These are phyloP conservation scores for Herpetotheres cachinnans DNA, from an alignment of 2,113 vertebrate species.

Conservation along the genomic window DNA sequence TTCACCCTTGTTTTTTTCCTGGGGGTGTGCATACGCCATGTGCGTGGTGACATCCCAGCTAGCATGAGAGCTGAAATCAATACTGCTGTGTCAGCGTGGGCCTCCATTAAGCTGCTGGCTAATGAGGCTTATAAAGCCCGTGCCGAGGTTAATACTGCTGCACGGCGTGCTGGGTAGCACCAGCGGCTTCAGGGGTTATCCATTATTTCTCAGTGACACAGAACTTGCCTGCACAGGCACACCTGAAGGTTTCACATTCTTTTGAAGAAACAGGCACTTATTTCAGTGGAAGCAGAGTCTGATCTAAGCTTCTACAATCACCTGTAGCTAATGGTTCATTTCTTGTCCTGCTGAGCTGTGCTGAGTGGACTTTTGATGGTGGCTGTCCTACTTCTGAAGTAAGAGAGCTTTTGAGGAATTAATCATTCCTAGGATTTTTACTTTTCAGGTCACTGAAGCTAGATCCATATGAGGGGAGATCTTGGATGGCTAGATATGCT, in stretches of 20 bases:
- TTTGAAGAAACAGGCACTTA: not conserved
- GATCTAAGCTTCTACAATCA: not conserved
- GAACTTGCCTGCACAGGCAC: not conserved
- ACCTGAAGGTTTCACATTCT: not conserved
- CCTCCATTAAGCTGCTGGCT: not conserved
- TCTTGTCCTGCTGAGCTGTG: not conserved
- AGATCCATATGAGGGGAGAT: not conserved
- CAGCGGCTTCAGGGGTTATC: not conserved
- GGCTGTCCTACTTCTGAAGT: not conserved
- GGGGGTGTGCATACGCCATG: accelerated
- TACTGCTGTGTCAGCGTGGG: not conserved
- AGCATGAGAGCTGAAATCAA: not conserved
- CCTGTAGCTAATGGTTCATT: not conserved
- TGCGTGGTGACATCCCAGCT: not conserved
- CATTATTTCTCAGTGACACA: not conserved
- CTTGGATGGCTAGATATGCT: not conserved
- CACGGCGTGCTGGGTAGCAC: not conserved
- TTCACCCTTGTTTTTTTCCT: not conserved
- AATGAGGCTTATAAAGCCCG: not conserved
- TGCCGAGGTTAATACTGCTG: not conserved
- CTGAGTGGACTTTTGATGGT: not conserved
- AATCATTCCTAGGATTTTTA: not conserved
- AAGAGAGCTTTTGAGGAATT: not conserved
- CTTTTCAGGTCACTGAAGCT: not conserved
- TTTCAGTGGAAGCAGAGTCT: not conserved